Evolutionary conservation across 2,113 vertebrate genomes (phyloP).

Genomic region (Rhegmatorhina hoffmannsi): DNA sequence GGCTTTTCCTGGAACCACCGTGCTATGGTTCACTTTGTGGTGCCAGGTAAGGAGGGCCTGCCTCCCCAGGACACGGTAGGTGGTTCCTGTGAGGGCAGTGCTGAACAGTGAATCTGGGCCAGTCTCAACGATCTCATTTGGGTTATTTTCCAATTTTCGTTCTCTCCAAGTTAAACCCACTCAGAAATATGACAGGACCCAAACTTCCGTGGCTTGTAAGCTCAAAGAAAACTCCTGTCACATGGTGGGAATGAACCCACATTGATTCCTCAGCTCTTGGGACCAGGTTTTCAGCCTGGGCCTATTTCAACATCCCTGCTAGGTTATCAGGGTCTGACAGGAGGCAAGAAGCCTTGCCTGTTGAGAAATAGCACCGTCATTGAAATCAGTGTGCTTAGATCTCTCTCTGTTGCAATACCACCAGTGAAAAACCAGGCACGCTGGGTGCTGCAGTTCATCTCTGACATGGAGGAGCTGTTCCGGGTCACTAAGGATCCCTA

Average conservation of each 20-base stretch:
- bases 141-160: neutral
- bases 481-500: constrained; percentile 78
- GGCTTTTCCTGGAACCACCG: constrained; percentile 87
- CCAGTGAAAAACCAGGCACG: constrained; percentile 97
- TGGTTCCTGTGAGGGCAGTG: fast-evolving
- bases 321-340: neutral
- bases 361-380: neutral
- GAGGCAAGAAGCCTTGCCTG: neutral
- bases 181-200: neutral
- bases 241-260: neutral
- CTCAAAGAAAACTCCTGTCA: neutral
- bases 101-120: neutral
- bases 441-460: constrained; percentile 92
- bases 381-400: constrained; percentile 5
- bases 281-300: neutral
- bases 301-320: neutral
- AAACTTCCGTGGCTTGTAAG: neutral
- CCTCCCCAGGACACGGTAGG: fast-evolving
- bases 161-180: neutral
- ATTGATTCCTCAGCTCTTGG: neutral
- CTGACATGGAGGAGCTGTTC: constrained; percentile 87
- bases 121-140: neutral
- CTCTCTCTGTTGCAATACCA: neutral
- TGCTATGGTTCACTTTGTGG: constrained; percentile 86
- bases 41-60: constrained; percentile 82